Evolutionary conservation across 2,113 vertebrate species (phyloP).

Genomic region (Chitala chitala): DNA sequence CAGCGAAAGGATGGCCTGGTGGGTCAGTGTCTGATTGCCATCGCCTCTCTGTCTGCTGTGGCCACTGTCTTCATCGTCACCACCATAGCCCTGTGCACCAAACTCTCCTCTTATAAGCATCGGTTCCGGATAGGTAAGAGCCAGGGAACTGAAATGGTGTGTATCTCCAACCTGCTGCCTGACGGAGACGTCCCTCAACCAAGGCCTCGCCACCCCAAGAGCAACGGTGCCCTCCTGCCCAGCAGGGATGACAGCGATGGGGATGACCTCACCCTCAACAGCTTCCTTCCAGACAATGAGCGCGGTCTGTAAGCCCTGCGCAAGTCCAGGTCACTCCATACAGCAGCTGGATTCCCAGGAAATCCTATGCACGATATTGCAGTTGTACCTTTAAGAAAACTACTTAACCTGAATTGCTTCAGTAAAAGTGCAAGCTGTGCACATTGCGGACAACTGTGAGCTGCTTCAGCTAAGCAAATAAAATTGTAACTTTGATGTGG

Average conservation of each 20-base stretch:
- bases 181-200: conserved; percentile 44
- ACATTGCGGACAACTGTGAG: neutral
- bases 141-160: conserved; percentile 75
- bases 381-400: too few relatives aligned
- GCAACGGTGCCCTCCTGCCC: conserved; percentile 45
- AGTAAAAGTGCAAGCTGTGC: neutral
- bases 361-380: too few relatives aligned
- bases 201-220: conserved; percentile 33
- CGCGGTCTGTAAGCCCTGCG: conserved; percentile 30
- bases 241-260: conserved; percentile 46
- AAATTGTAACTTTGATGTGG: neutral
- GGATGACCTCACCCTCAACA: conserved; percentile 79
- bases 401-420: too few relatives aligned
- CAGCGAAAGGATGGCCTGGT: neutral
- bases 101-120: conserved; percentile 60
- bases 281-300: conserved; percentile 75
- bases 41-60: conserved; percentile 65
- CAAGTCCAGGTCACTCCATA: too few relatives aligned
- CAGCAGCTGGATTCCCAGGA: too few relatives aligned
- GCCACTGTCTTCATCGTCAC: conserved; percentile 71
- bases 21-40: conserved; percentile 65
- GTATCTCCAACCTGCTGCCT: conserved; percentile 74
- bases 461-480: neutral
- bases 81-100: conserved; percentile 64
- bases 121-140: conserved; percentile 13